phyloP scores from a whole-genome alignment of 2,888 invertebrate species.

The Chrysomela aeneicollis region DNA sequence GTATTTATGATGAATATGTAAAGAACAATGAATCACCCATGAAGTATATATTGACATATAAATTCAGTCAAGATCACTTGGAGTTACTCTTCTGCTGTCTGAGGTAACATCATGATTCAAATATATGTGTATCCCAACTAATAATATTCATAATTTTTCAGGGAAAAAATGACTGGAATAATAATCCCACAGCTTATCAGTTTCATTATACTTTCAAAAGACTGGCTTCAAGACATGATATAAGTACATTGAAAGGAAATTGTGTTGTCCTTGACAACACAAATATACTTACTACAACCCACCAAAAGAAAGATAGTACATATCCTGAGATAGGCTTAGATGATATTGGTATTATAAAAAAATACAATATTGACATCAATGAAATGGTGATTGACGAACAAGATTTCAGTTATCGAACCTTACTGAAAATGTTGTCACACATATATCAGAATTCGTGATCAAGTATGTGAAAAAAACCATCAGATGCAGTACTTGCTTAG shows the following conservation, averaged over 20 bases:
- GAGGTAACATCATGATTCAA: background rate
- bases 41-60: constrained; percentile 5
- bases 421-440: constrained; percentile 16
- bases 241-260: constrained; percentile 6
- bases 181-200: no score
- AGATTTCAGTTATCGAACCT: constrained; percentile 1
- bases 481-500: background rate
- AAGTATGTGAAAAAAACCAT: constrained; percentile 15
- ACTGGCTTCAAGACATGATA: background rate
- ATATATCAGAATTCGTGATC: constrained; percentile 15
- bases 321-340: constrained; percentile 4
- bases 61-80: constrained; percentile 20
- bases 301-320: background rate
- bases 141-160: background rate
- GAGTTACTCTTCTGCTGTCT: constrained; percentile 18
- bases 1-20: constrained; percentile 15
- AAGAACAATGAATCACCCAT: background rate
- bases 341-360: background rate
- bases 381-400: constrained; percentile 5
- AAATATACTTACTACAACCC: background rate
- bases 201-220: background rate
- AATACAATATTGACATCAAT: constrained; percentile 10
- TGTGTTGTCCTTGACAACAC: constrained; percentile 1
- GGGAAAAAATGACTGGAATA: no score
- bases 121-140: background rate